Conservation (phyloP, 1,140 invertebrate genomes). For the Drosophila equinoxialis region DNA sequence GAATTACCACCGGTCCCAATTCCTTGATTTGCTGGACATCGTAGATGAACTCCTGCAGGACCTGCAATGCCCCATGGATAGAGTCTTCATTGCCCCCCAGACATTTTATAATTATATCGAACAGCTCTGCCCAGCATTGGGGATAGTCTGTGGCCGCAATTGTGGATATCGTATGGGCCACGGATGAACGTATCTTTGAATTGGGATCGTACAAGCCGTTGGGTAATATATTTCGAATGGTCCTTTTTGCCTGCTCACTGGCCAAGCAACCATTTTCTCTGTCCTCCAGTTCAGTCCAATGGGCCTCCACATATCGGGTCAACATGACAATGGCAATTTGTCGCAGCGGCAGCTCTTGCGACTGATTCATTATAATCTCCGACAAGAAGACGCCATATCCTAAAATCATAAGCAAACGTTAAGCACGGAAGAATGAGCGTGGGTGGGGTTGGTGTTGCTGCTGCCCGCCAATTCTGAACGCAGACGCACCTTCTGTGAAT, state of each 20-base stretch:
- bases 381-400: constrained; percentile 90
- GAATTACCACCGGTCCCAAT: constrained; percentile 89
- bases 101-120: constrained; percentile 88
- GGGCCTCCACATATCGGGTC: constrained; percentile 90
- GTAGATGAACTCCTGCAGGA: constrained; percentile 89
- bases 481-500: constrained; percentile 78
- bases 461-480: constrained; percentile 49
- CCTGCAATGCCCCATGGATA: constrained; percentile 91
- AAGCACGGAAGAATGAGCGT: background rate
- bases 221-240: constrained; percentile 88
- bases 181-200: constrained; percentile 88
- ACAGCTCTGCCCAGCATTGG: constrained; percentile 89
- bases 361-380: constrained; percentile 89
- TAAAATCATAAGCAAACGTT: constrained; percentile 37
- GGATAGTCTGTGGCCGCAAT: constrained; percentile 93
- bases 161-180: constrained; percentile 90
- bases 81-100: constrained; percentile 85
- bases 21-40: constrained; percentile 89
- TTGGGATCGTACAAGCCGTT: constrained; percentile 88
- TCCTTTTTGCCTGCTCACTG: constrained; percentile 85
- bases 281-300: constrained; percentile 86
- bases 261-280: constrained; percentile 75
- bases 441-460: background rate
- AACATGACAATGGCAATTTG: constrained; percentile 90
- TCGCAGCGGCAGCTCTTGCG: constrained; percentile 86